Base-by-base conservation (phyloP, 2,888 invertebrate genomes). In the Drosophila paramelanica region DNA sequence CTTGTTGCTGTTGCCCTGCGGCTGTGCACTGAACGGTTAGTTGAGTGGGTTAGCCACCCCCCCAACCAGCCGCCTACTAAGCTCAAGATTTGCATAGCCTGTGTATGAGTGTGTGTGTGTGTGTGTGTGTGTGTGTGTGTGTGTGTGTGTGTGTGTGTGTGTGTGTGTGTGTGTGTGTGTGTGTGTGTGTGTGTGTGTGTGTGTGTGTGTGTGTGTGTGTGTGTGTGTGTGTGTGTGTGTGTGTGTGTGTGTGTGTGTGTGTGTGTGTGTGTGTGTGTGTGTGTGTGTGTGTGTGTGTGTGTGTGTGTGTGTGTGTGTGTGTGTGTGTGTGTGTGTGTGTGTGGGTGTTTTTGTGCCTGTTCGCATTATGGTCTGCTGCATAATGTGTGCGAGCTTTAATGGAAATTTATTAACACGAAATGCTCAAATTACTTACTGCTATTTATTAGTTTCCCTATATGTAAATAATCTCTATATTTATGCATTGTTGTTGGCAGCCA, bases 381-480 rank as follows among this genome's bases (percentile, higher is more conserved):
- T 57, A 51, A 41, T 73, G 47, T 47, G 47, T 46, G 27, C 20
- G 25, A 38, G 41, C 78, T 80, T 81, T 83, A 86, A 86, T 81
- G 49, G 17, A 56, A 69, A 77, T 73, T 83, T 77, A 83, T 83
- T 61, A 83, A 73, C 56, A 69, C 45, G 25, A 65, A 79, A 45
- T 61, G 58, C 64, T 59, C 57, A 61, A 52, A 81, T 60, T 69
- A 52, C 53, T 51, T 23, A 36, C 36, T 39, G 62, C 71, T 56
- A 69, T 81, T 84, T 61, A 68, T 65, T 49, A 47, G 50, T 45
- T 46, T 46, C 36, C 27, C 33, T n/a, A n/a, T 41, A 25, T 50
- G 59, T 49, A 70, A 61, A 45, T 75, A 60, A 25, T 39, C 52
- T 57, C 4, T 11, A 38, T 47, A 60, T 51, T 66, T 57, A 58